A percentile compares a stretch with the other conserved stretches of the same genome.
These are phyloP conservation scores for Mamestra brassicae DNA, from an alignment of 2,888 invertebrate genomes.

Conservation along the genomic window DNA sequence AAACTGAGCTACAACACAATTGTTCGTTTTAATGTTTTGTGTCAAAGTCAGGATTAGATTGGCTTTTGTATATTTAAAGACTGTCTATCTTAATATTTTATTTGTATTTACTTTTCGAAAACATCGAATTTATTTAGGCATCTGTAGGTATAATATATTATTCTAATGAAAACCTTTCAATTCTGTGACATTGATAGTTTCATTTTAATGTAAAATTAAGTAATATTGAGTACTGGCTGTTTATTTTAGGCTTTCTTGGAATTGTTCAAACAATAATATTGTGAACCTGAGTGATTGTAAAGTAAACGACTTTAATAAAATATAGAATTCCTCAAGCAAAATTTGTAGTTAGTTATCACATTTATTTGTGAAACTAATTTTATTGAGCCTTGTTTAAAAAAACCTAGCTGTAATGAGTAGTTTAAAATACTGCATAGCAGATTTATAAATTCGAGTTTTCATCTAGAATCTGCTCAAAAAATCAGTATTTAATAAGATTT, in stretches of 20 bases:
- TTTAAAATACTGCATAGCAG: too few species aligned
- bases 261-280: background rate
- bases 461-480: too few species aligned
- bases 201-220: background rate
- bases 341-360: too few species aligned
- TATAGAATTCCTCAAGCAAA: too few species aligned
- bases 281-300: too few species aligned
- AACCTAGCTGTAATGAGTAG: too few species aligned
- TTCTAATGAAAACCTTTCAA: background rate
- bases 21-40: background rate
- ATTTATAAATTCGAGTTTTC: too few species aligned
- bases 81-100: background rate
- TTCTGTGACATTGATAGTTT: background rate
- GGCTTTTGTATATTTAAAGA: slow-evolving; percentile 13
- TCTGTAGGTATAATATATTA: background rate
- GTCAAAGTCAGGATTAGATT: slow-evolving; percentile 23
- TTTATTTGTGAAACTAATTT: too few species aligned
- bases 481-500: too few species aligned
- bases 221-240: too few species aligned
- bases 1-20: slow-evolving; percentile 13
- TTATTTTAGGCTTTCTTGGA: background rate
- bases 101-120: background rate
- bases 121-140: background rate
- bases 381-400: too few species aligned
- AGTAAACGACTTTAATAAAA: background rate